Base-by-base conservation (phyloP, 2,888 invertebrate species). In the Plusia festucae region DNA sequence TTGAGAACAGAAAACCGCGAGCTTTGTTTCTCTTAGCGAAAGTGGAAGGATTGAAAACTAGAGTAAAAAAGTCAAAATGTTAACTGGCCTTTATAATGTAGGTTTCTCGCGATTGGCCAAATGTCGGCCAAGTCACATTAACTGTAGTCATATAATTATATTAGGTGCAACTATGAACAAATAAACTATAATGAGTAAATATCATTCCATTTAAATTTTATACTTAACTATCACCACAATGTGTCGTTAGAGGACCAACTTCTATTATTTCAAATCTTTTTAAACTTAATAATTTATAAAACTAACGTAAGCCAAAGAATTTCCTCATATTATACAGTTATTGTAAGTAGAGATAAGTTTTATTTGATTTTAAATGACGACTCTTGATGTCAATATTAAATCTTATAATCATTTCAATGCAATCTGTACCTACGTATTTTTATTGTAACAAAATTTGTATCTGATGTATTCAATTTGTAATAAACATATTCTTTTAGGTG, bases 211-310 rank as follows among this genome's bases (percentile, higher is more conserved):
- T 79, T 68, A 72, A 81, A 75, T 81, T 72, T 70, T 81, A 68
- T 58, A 65, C 73, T 49, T 49, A 49, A 81, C 76, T 80, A 71
- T 65, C 68, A 68, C 67, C 65, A 73, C 61, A 74, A 24, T 82
- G 81, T 78, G 81, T 86, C 83, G 70, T 82, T 88, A 90, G 89
- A 81, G 90, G 90, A 90, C 90, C 90, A 90, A 89, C 80, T 84
- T 82, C 70, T 83, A 83, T 81, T 72, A 79, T 76, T 81, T 79
- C 73, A 82, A 70, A 76, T 73, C 64, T 70, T 69, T 76, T 62
- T 71, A 60, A 67, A 65, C 53, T 64, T 60, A 70, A 68, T 63
- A 64, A 53, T 65, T 68, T 75, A 68, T 72, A 70, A 61, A 74
- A 60, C 58, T 71, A 70, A 76, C 34, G 57, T 75, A 76, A 81